phyloP scores from a whole-genome alignment of 37 sponge, comb jelly and placozoan species.

The Haliclona indistincta region DNA sequence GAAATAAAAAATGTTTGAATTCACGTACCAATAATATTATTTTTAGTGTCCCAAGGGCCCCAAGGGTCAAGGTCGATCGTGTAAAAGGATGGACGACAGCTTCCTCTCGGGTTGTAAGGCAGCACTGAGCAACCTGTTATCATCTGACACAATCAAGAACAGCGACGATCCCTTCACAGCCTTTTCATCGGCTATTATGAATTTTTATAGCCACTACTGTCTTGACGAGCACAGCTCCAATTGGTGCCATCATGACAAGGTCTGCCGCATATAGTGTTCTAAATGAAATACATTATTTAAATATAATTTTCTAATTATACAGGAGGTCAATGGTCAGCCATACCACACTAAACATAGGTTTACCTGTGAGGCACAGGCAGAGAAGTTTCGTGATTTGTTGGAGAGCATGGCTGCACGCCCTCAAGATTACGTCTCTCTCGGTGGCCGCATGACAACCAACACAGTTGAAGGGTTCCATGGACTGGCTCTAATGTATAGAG shows the following conservation, averaged over 20 bases:
- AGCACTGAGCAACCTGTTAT: constrained; percentile 31
- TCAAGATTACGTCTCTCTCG: constrained; percentile 10
- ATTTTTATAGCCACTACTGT: constrained; percentile 37
- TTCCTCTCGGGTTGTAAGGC: neutral
- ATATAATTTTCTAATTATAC: neutral
- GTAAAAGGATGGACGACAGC: neutral
- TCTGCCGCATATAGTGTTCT: neutral
- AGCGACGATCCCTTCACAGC: constrained; percentile 8
- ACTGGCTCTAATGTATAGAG: neutral
- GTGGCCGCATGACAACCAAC: constrained; percentile 7
- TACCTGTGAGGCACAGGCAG: constrained; percentile 5
- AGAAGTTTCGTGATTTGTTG: neutral
- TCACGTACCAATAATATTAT: neutral
- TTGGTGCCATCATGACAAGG: constrained; percentile 30
- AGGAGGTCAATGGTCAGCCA: neutral
- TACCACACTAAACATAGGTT: constrained; percentile 6
- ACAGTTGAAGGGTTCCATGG: constrained; percentile 12
- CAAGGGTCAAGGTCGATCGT: too few relatives aligned
- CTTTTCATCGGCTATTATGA: constrained; percentile 7
- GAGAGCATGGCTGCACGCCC: neutral
- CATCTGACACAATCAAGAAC: neutral
- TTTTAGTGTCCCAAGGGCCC: neutral
- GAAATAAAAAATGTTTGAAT: neutral
- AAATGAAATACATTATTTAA: too few relatives aligned
- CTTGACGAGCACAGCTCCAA: constrained; percentile 6